Evolutionary conservation across 2,113 vertebrate genomes (phyloP).

Genomic region (Varanus salvator): DNA sequence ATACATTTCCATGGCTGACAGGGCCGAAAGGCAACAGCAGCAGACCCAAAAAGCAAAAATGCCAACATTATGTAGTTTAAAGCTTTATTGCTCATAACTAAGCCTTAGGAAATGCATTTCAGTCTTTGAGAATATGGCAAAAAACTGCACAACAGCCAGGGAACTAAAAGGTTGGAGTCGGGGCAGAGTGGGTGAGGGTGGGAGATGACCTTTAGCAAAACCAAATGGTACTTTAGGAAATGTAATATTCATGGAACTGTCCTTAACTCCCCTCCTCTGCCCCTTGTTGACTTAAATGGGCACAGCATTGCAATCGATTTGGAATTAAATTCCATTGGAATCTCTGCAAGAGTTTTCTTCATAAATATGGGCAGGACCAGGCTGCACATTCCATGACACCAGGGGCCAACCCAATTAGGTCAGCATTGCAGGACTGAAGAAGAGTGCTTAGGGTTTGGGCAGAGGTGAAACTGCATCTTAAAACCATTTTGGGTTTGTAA

Average conservation of each 20-base stretch:
- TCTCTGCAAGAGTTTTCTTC: background rate
- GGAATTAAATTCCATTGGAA: background rate
- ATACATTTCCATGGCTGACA: too few relatives aligned
- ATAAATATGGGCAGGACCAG: background rate
- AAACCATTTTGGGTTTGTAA: background rate
- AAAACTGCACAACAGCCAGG: too few relatives aligned
- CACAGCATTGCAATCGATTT: background rate
- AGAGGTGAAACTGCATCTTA: background rate
- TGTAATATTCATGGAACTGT: background rate
- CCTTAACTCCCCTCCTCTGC: too few relatives aligned
- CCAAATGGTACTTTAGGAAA: background rate
- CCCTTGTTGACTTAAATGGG: background rate
- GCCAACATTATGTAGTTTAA: too few relatives aligned
- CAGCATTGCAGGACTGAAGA: background rate
- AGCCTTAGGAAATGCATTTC: too few relatives aligned
- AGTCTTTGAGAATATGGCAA: too few relatives aligned
- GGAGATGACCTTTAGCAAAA: background rate
- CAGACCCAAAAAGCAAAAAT: too few relatives aligned
- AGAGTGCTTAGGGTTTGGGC: background rate
- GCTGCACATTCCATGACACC: background rate
- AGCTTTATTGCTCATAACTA: too few relatives aligned
- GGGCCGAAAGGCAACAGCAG: too few relatives aligned
- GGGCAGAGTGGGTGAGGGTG: too few relatives aligned
- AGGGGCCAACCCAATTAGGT: background rate
- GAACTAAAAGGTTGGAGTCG: background rate